A percentile compares a stretch with the other conserved stretches of the same genome.
Evolutionary conservation across 2,797 vertebrate species (phyloP).

Genomic region (Cyclopterus lumpus): DNA sequence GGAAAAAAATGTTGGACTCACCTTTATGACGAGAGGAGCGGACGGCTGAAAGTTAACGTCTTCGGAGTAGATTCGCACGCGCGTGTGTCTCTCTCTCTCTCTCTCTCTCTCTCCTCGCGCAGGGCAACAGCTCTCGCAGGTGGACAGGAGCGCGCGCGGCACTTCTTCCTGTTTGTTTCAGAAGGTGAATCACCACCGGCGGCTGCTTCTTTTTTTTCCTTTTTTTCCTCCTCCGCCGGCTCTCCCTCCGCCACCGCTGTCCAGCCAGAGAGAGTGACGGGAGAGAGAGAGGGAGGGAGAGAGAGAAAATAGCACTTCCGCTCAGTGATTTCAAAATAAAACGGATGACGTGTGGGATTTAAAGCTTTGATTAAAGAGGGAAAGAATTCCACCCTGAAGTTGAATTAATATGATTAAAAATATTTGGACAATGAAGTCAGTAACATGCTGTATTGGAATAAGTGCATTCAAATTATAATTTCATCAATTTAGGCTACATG

Average conservation of each 20-base stretch:
- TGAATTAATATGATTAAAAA: too few species aligned
- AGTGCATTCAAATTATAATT: neutral
- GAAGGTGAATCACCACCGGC: slow-evolving; percentile 48
- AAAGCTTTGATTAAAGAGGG: neutral
- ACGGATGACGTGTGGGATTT: neutral
- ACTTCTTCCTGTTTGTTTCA: slow-evolving; percentile 78
- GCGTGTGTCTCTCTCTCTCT: neutral
- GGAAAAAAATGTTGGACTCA: too few species aligned
- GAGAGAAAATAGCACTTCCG: slow-evolving; percentile 29
- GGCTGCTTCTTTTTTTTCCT: slow-evolving; percentile 26
- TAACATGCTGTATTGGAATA: too few species aligned
- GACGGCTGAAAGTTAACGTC: slow-evolving; percentile 35
- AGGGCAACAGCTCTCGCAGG: slow-evolving; percentile 52
- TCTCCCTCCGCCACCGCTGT: slow-evolving; percentile 25
- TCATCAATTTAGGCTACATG: neutral
- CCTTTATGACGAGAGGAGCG: slow-evolving; percentile 9
- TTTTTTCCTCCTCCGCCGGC: slow-evolving; percentile 43
- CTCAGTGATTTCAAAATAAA: slow-evolving; percentile 40
- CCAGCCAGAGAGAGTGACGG: neutral
- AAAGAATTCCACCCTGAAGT: neutral
- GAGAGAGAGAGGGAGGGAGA: neutral
- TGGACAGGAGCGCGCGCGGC: slow-evolving; percentile 27
- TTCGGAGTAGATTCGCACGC: slow-evolving; percentile 18
- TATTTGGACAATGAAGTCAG: neutral
- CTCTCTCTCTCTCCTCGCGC: too few species aligned